phyloP scores from a whole-genome alignment of 2,888 invertebrate species.

The Scelioninae gen. 1 region DNA sequence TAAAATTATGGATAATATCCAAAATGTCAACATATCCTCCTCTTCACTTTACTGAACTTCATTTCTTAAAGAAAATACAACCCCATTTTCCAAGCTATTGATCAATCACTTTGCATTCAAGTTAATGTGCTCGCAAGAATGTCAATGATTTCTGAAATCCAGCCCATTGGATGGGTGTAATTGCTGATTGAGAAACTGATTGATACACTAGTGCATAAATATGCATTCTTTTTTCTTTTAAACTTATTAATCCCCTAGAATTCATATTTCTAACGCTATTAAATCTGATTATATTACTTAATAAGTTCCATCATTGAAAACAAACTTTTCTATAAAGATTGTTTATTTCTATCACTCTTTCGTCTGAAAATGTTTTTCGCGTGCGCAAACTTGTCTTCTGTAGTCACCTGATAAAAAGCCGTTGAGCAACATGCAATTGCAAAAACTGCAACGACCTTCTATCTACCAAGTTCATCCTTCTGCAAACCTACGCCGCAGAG shows the following conservation, averaged over 20 bases:
- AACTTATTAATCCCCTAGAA: background rate
- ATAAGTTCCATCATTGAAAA: too few relatives aligned
- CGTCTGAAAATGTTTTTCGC: background rate
- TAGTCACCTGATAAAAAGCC: constrained; percentile 12
- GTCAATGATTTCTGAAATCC: constrained; percentile 28
- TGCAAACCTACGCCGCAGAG: constrained; percentile 57
- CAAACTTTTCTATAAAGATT: too few relatives aligned
- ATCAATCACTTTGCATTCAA: constrained; percentile 4
- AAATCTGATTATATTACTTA: too few relatives aligned
- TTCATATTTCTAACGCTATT: too few relatives aligned
- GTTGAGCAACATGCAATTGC: constrained; percentile 30
- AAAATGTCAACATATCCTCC: too few relatives aligned
- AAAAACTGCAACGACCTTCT: constrained; percentile 46
- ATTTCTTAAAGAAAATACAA: background rate
- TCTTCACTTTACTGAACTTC: background rate
- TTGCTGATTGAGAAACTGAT: constrained; percentile 32
- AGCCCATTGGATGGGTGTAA: constrained; percentile 39
- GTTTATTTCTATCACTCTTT: too few relatives aligned
- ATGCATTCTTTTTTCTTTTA: background rate
- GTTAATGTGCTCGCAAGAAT: constrained; percentile 8
- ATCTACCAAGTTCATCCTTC: constrained; percentile 70
- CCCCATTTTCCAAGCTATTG: constrained; percentile 11
- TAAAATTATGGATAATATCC: too few relatives aligned
- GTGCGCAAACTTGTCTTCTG: background rate
- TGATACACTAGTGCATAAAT: constrained; percentile 21